These are phyloP conservation scores for Rhopalosiphum nymphaeae DNA, from an alignment of 2,888 invertebrate species.

Conservation along the genomic window DNA sequence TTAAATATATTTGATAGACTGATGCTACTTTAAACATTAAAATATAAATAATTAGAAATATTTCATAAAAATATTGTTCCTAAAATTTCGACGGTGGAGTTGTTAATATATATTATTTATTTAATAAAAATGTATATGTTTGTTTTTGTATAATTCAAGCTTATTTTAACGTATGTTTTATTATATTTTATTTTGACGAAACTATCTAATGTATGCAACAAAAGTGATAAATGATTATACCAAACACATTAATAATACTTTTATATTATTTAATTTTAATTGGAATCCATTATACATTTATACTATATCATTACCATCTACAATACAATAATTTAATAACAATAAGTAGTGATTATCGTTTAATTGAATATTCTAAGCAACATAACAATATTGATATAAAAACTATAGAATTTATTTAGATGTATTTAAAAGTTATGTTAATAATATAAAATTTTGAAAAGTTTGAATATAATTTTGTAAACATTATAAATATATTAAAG, in stretches of 20 bases:
- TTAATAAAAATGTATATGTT: too few species aligned
- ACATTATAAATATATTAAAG: not conserved
- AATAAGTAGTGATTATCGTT: not conserved
- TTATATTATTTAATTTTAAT: not conserved
- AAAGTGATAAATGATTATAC: not conserved
- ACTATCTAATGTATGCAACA: not conserved
- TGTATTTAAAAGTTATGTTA: too few species aligned
- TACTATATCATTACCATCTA: not conserved
- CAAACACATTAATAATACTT: not conserved
- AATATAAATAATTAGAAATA: too few species aligned
- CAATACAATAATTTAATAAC: not conserved
- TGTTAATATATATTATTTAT: too few species aligned
- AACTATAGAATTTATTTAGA: not conserved
- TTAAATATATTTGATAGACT: not conserved
- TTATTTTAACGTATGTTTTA: not conserved
- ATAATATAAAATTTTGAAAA: too few species aligned
- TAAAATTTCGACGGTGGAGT: too few species aligned
- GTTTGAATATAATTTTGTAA: too few species aligned
- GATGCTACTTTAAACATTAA: too few species aligned
- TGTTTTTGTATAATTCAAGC: not conserved
- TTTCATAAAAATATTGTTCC: too few species aligned
- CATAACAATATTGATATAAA: not conserved
- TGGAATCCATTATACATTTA: not conserved
- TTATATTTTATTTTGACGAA: not conserved
- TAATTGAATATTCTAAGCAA: not conserved